These are phyloP conservation scores for Fregata magnificens DNA, from an alignment of 2,113 vertebrate genomes.

Conservation along the genomic window DNA sequence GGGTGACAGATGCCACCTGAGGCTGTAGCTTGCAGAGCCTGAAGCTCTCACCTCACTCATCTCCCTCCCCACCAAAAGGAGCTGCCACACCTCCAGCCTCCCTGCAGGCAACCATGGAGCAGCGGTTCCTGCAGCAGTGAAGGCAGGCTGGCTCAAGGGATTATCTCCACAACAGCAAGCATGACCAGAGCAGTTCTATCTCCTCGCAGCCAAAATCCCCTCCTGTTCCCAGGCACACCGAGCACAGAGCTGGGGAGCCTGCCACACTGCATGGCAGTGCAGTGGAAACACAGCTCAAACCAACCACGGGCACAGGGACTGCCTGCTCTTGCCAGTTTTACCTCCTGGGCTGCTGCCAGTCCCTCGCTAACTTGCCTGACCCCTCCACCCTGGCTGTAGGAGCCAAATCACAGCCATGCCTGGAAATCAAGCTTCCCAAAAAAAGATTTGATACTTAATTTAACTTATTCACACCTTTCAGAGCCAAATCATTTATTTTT, in stretches of 20 bases:
- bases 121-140: rapidly evolving
- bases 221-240: rapidly evolving
- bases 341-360: not conserved
- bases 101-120: not conserved
- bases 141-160: not conserved
- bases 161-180: not conserved
- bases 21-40: not conserved
- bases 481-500: rapidly evolving
- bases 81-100: not conserved
- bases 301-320: not conserved
- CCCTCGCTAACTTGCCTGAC: not conserved
- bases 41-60: not conserved
- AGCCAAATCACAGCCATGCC: not conserved
- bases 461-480: not conserved
- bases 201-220: not conserved
- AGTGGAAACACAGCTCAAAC: not conserved
- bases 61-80: not conserved
- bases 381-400: rapidly evolving
- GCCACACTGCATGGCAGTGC: rapidly evolving
- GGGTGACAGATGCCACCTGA: rapidly evolving
- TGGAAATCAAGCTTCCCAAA: not conserved
- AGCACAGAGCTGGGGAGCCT: not conserved
- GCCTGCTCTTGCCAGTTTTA: not conserved
- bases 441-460: not conserved
- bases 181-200: not conserved